Conservation (phyloP, 1,140 invertebrate genomes). For the Leptestheria dahalacensis region DNA sequence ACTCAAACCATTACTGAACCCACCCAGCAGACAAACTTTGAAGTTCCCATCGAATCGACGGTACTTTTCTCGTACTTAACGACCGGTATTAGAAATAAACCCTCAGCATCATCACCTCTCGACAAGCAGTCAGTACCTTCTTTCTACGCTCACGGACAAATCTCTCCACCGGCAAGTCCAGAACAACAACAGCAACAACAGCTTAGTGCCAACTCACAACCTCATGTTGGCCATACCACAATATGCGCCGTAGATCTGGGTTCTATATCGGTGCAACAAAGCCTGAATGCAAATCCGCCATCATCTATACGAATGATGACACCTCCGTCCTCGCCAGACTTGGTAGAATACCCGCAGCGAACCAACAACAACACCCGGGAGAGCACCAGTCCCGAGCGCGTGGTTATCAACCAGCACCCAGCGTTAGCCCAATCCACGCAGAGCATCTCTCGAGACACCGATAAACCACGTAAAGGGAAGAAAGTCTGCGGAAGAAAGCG, state of each 20-base stretch:
- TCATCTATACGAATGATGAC: conserved; percentile 29
- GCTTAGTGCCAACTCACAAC: background rate
- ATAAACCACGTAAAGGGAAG: conserved; percentile 26
- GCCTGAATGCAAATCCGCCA: background rate
- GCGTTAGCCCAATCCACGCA: conserved; percentile 20
- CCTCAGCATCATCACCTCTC: background rate
- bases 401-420: conserved; percentile 18
- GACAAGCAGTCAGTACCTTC: background rate
- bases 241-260: conserved; percentile 13
- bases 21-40: background rate
- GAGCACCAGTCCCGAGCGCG: background rate
- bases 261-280: conserved; percentile 1
- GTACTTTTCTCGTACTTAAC: conserved; percentile 14
- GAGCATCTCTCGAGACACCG: background rate
- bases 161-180: conserved; percentile 37
- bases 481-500: conserved; percentile 37
- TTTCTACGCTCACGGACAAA: conserved; percentile 25
- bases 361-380: conserved; percentile 17
- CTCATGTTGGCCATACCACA: background rate
- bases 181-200: conserved; percentile 24
- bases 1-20: background rate
- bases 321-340: conserved; percentile 38
- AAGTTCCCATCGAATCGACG: background rate
- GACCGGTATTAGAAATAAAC: conserved; percentile 4
- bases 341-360: conserved; percentile 28